phyloP scores from a whole-genome alignment of 2,888 invertebrate genomes.

The Morinoia aosen region DNA sequence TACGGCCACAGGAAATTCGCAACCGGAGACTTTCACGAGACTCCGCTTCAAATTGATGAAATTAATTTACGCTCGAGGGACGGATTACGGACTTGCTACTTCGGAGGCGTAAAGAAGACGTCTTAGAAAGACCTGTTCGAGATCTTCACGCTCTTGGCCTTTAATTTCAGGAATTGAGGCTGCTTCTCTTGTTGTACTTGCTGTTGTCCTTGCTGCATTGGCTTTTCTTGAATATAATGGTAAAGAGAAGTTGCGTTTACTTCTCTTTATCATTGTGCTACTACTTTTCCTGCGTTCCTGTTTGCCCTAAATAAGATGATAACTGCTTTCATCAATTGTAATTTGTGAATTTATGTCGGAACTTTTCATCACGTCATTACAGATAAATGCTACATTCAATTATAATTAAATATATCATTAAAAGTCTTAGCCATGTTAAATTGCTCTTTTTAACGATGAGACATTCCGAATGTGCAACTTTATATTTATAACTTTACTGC shows the following conservation, averaged over 20 bases:
- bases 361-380: no score
- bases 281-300: neutral
- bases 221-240: neutral
- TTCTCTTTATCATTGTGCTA: neutral
- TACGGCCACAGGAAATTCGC: neutral
- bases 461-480: no score
- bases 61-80: neutral
- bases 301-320: no score
- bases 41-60: neutral
- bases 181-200: neutral
- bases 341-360: no score
- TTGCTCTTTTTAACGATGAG: no score
- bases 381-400: no score
- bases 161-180: neutral
- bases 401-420: no score
- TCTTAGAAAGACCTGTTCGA: neutral
- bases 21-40: neutral
- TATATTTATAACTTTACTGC: no score
- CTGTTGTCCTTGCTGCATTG: neutral
- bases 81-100: neutral
- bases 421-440: no score
- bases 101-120: neutral
- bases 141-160: neutral
- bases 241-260: neutral
- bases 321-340: no score